Base-by-base conservation (phyloP, 2,888 invertebrate genomes). In the Myopa testacea region DNA sequence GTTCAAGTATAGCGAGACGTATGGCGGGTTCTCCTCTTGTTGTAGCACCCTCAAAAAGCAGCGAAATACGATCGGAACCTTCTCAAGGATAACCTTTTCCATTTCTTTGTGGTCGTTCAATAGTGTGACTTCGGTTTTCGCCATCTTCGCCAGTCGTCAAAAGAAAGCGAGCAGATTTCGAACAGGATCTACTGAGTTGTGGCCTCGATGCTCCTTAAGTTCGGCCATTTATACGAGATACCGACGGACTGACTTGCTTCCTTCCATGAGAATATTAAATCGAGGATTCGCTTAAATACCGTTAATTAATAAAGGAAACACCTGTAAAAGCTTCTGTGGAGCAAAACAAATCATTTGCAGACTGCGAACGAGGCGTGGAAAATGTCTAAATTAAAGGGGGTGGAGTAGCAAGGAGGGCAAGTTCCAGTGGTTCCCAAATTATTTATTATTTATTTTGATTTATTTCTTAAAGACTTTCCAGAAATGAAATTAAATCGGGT, bases 221-320 rank as follows among this genome's bases (percentile, higher is more conserved):
- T 10, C n/a, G 37, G 6, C 34, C 55, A 52, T 55, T 70, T 37
- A 14, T 70, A 26, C 37, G 34, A 52, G 8, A 16, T 52, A n/a
- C 14, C 16, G 1, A n/a, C n/a, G n/a, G n/a, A 16, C n/a, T 58
- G 55, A 7, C 38, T 34, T 10, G 40, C 62, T 50, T 37, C 16
- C 67, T 7, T 55, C 14, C 19, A 50, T 26, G 26, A 65, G 52
- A 67, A 65, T 14, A 14, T 52, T 65, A 75, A 75, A 55, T 67
- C 65, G 52, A 65, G 60, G 37, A 67, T 75, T 75, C n/a, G 67
- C 26, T 63, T n/a, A 52, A 74, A 74, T 74, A 74, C 65, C 38
- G n/a, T 65, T 63, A 50, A 74, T 74, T 74, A 74, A 50, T 50
- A 12, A n/a, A 26, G 74, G 34, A 52, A 37, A 26, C 74, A 74